phyloP scores from a whole-genome alignment of 2,797 vertebrate species.

The Microtus obscurus region DNA sequence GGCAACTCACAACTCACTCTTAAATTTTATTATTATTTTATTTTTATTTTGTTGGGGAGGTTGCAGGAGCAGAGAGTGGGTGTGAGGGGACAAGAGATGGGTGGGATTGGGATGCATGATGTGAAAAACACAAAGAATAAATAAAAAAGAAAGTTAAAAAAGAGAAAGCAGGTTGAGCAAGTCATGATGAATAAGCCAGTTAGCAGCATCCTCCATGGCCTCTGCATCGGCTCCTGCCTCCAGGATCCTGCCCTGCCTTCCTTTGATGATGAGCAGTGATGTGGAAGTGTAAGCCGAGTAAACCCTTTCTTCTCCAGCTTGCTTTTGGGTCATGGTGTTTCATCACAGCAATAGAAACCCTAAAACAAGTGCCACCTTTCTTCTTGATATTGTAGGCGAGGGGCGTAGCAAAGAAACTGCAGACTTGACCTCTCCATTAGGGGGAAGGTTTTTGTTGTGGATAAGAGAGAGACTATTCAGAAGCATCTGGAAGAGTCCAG shows the following conservation, averaged over 20 bases:
- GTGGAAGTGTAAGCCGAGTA: neutral
- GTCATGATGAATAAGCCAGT: neutral
- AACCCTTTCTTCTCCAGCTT: neutral
- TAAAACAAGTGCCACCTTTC: too few species aligned
- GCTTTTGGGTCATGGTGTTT: neutral
- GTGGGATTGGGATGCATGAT: neutral
- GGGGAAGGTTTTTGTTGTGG: neutral
- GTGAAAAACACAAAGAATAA: neutral
- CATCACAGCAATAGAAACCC: neutral
- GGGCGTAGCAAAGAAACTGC: neutral
- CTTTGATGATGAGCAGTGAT: neutral
- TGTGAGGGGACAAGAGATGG: too few species aligned
- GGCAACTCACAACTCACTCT: neutral
- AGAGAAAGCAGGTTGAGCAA: neutral
- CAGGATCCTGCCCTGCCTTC: neutral
- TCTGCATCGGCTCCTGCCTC: neutral
- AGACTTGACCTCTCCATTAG: neutral
- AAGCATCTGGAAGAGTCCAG: neutral
- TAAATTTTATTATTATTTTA: too few species aligned
- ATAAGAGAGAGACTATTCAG: neutral
- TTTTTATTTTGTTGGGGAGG: too few species aligned
- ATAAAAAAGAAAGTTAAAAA: neutral
- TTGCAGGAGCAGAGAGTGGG: too few species aligned
- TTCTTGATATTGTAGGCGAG: neutral
- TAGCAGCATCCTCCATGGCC: neutral